Evolutionary conservation across 2,113 vertebrate genomes (phyloP), one percentile per base, ranked within the genome.

Genomic region (Suncus etruscus): DNA sequence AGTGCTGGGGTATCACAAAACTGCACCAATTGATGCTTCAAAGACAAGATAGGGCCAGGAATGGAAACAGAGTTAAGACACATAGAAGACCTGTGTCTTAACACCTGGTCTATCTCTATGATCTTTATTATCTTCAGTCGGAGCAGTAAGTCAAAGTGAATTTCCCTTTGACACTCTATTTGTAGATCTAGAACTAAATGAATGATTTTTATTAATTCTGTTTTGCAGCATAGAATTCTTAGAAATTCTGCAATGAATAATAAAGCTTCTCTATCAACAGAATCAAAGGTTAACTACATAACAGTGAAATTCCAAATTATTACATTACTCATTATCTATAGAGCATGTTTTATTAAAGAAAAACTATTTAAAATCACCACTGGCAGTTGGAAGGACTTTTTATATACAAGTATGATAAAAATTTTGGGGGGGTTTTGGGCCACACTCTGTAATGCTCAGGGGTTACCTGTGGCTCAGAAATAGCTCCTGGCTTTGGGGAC

Each of bases 241-340:
- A 29, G 11, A 6, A 50, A 27, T 0, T 29, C 0, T n/a, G 5
- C 5, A 31, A 15, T 32, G 70, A 0, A 2, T 20, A 1, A 14
- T 47, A 45, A 0, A 0, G 11, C n/a, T 6, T 2, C 82, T 8
- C 31, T 20, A 7, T 6, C 8, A 22, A 11, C 3, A 72, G 1
- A 79, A 81, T 31, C 16, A 58, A 86, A 68, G 0, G 0, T 32
- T 81, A 8, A 32, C 32, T 50, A 11, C 4, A 72, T 16, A 87
- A 90, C 0, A 61, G 9, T 4, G 0, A 51, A 58, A 29, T 32
- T 76, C 1, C 63, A 47, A 72, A 61, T 11, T 51, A 2, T 51
- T 27, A 31, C 5, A 12, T 10, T 51, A 2, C 6, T 45, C 16
- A 80, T 69, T 65, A 20, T 65, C 8, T 48, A 45, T 20, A 85